phyloP scores from a whole-genome alignment of 2,888 invertebrate species.

The Trisateles emortualis region DNA sequence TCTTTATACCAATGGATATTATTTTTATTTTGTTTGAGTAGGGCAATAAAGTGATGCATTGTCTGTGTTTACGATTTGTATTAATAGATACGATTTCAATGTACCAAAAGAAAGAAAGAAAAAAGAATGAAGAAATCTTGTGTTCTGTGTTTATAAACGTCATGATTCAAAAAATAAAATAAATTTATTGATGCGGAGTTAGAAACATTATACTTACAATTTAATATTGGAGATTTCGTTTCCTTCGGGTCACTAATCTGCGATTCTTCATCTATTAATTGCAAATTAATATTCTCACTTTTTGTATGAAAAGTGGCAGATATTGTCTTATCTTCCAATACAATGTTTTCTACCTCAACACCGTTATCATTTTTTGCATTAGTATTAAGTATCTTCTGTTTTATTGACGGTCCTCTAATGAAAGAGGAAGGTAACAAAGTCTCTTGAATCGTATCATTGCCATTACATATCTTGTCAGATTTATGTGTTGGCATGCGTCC shows the following conservation, averaged over 20 bases:
- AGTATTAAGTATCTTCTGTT: constrained; percentile 69
- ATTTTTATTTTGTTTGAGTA: constrained; percentile 14
- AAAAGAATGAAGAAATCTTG: no score
- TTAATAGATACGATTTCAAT: not conserved
- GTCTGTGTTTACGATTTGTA: not conserved
- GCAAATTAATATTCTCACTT: constrained; percentile 74
- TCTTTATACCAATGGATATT: constrained; percentile 11
- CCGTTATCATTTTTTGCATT: constrained; percentile 81
- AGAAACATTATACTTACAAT: constrained; percentile 65
- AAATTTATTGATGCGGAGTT: no score
- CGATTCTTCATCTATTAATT: constrained; percentile 78
- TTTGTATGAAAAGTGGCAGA: constrained; percentile 72
- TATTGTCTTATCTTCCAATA: constrained; percentile 79
- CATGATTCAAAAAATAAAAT: no score
- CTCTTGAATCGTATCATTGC: constrained; percentile 91
- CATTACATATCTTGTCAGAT: constrained; percentile 91
- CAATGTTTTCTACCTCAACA: constrained; percentile 87
- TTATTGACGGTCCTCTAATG: constrained; percentile 83
- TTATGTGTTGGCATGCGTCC: constrained; percentile 81
- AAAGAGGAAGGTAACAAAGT: constrained; percentile 87
- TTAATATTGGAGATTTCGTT: constrained; percentile 62
- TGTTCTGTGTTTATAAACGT: no score
- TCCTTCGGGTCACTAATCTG: constrained; percentile 70
- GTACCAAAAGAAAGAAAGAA: no score
- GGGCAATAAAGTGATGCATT: constrained; percentile 12